These are phyloP conservation scores for Anolis apletophallus DNA, from an alignment of 2,797 vertebrate genomes.

Conservation along the genomic window DNA sequence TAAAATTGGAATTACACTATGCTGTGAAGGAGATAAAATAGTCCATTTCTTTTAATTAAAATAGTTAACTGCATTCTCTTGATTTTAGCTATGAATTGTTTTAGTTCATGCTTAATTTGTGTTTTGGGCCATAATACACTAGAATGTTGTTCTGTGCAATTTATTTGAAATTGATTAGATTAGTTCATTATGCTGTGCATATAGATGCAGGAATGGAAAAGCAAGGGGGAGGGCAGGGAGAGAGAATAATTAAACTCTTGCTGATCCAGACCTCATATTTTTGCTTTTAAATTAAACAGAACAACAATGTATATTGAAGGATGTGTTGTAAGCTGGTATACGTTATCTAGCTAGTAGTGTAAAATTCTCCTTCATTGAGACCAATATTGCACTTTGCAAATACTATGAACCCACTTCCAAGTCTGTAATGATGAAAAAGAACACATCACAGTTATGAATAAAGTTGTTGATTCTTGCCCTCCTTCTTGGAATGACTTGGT, in stretches of 20 bases:
- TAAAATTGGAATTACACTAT: background rate
- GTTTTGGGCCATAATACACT: background rate
- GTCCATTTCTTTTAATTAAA: slow-evolving; percentile 6
- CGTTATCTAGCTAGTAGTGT: too few species aligned
- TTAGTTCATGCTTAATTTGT: background rate
- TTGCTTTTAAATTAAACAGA: background rate
- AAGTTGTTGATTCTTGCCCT: background rate
- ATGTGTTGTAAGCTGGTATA: background rate
- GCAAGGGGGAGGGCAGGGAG: background rate
- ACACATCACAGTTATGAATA: background rate
- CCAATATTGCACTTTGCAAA: background rate
- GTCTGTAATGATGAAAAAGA: background rate
- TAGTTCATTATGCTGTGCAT: background rate
- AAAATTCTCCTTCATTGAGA: background rate
- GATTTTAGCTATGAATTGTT: background rate
- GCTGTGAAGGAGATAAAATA: background rate
- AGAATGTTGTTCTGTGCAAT: background rate
- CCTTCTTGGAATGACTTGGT: background rate
- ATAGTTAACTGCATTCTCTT: background rate
- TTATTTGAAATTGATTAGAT: background rate
- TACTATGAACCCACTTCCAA: too few species aligned
- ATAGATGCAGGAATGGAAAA: background rate
- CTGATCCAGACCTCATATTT: background rate
- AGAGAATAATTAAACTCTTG: background rate
- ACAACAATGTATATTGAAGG: background rate